Evolutionary conservation across 2,113 vertebrate species (phyloP).

Genomic region (Seriola aureovittata): DNA sequence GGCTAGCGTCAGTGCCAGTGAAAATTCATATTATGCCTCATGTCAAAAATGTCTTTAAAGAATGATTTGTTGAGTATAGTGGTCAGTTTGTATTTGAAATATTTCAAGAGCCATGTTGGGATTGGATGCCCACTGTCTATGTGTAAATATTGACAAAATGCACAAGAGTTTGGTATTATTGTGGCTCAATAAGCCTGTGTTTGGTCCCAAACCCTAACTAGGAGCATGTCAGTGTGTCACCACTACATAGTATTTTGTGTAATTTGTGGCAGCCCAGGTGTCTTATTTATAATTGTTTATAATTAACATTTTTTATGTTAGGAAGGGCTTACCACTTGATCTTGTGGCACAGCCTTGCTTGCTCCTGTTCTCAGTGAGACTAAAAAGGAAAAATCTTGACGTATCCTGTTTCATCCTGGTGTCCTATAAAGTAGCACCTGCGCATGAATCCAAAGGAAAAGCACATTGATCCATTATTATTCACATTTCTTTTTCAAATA

Average conservation of each 20-base stretch:
- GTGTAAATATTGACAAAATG: neutral
- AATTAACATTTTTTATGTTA: neutral
- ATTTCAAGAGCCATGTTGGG: neutral
- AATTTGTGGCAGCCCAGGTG: slow-evolving; percentile 6
- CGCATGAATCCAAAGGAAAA: slow-evolving; percentile 49
- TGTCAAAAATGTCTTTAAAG: neutral
- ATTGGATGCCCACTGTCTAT: neutral
- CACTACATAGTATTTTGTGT: neutral
- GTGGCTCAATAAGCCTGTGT: neutral
- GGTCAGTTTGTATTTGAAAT: neutral
- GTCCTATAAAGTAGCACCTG: slow-evolving; percentile 66
- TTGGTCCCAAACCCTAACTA: neutral
- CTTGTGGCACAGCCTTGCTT: slow-evolving; percentile 26
- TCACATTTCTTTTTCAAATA: slow-evolving; percentile 25
- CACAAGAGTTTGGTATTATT: neutral
- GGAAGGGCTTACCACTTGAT: slow-evolving; percentile 31
- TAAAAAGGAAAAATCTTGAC: slow-evolving; percentile 29
- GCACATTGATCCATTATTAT: slow-evolving; percentile 26
- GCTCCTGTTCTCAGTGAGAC: slow-evolving; percentile 37
- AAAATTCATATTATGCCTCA: neutral
- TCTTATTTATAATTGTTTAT: slow-evolving; percentile 13
- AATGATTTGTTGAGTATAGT: neutral
- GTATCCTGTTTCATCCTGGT: slow-evolving; percentile 22
- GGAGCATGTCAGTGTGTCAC: neutral
- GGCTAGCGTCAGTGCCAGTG: neutral